Evolutionary conservation across 1,140 invertebrate species (phyloP), one percentile per base, ranked within the genome.

Genomic region (Hylaeus anthracinus): DNA sequence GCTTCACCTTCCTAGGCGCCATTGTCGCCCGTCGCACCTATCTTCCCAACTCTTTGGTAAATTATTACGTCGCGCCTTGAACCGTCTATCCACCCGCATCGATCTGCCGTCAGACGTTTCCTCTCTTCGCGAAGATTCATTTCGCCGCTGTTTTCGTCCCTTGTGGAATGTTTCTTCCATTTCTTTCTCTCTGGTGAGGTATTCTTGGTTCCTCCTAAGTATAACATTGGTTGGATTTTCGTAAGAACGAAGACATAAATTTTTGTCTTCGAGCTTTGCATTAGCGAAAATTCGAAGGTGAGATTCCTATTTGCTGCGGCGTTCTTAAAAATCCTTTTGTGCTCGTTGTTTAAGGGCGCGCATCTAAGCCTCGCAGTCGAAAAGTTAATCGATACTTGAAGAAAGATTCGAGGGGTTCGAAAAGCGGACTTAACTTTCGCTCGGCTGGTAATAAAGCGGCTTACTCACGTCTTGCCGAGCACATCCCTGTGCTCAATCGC

Each of bases 391-490:
- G 82, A 76, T 81, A 79, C 72, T 81, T 67, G 6, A 60, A 81
- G 56, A 69, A 83, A 76, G 79, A 66, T 76, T 81, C 72, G 60
- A 75, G 67, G 53, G 79, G 72, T 76, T 75, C 66, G 72, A 83
- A 76, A 83, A 81, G 82, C 79, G 53, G 72, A 64, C 72, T 83
- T 81, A 83, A 76, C 79, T 81, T 69, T 74, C 82, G 67, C 72
- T 64, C 78, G 64, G 72, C 70, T 76, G 82, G 78, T 83, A 83
- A 83, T 83, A 83, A 83, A 83, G 82, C 82, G 72, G 82, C 82
- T 83, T 83, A 83, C 72, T 66, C 72, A 83, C 82, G 79, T 83
- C 78, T 67, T 80, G 43, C 70, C 48, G 65, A 74, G 77, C 78
- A 72, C 77, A 74, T 72, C 81, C 67, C 77, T 39, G 61, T 72